Percentiles rank a stretch among this genome's conserved stretches.
These are phyloP conservation scores for Eueremaeus valkanovi DNA, from an alignment of 2,888 invertebrate genomes.

Conservation along the genomic window DNA sequence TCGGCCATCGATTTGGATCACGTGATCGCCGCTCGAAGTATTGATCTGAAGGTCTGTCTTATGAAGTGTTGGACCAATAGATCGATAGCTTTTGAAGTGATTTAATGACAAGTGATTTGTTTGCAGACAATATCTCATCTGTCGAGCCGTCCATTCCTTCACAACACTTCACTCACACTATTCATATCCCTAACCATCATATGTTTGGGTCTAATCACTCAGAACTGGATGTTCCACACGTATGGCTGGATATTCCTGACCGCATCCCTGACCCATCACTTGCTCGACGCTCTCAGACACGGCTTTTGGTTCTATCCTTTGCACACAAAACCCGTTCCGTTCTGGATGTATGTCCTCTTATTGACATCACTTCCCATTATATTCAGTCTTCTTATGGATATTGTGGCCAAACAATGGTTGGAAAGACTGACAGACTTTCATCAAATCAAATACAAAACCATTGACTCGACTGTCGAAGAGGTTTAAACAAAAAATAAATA, in stretches of 20 bases:
- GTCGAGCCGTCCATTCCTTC: conserved; percentile 22
- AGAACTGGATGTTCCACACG: conserved; percentile 16
- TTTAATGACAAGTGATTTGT: background rate
- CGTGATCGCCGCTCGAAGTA: conserved; percentile 24
- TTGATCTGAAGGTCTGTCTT: conserved; percentile 26
- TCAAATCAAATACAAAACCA: background rate
- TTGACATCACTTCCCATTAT: background rate
- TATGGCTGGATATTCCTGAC: conserved; percentile 36
- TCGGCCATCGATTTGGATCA: conserved; percentile 37
- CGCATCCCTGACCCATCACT: conserved; percentile 34
- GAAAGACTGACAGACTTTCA: background rate
- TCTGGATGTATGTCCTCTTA: background rate
- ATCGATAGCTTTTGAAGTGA: background rate
- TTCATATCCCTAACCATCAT: conserved; percentile 4
- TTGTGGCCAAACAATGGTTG: conserved; percentile 20
- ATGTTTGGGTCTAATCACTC: background rate
- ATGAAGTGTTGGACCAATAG: background rate
- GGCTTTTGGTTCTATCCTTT: conserved; percentile 35
- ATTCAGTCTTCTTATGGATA: conserved; percentile 15
- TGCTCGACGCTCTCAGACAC: conserved; percentile 31
- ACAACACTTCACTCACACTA: conserved; percentile 25
- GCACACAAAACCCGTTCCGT: conserved; percentile 18
- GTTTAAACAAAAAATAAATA: background rate
- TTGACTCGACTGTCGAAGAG: background rate
- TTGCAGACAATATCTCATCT: conserved; percentile 1